phyloP scores from a whole-genome alignment of 2,888 invertebrate genomes.

The Drosophila melanocephala region DNA sequence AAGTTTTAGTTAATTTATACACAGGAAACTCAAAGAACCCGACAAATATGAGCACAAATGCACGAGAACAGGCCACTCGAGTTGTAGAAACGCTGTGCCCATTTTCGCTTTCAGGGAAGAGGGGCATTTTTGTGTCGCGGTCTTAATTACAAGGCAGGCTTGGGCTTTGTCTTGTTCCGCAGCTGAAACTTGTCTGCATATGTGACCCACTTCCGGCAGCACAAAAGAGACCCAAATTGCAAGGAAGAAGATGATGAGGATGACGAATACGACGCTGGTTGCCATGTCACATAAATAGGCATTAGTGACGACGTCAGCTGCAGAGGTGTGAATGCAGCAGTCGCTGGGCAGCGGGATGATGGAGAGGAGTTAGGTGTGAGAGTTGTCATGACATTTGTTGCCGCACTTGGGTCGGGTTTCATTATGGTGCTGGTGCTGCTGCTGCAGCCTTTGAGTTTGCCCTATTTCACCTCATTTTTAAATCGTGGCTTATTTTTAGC shows the following conservation, averaged over 20 bases:
- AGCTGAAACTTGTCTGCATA: constrained; percentile 53
- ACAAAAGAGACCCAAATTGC: constrained; percentile 71
- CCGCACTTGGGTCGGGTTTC: constrained; percentile 42
- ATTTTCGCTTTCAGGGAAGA: constrained; percentile 32
- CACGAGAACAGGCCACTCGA: constrained; percentile 52
- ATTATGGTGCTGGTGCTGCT: constrained; percentile 61
- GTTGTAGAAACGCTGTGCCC: constrained; percentile 67
- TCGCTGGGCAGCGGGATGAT: neutral
- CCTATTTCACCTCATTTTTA: constrained; percentile 72
- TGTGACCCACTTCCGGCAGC: constrained; percentile 78
- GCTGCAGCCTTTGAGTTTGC: constrained; percentile 59
- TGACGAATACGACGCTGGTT: constrained; percentile 27
- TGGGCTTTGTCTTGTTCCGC: constrained; percentile 64
- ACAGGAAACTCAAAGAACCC: constrained; percentile 9
- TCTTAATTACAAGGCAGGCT: constrained; percentile 70
- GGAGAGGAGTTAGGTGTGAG: constrained; percentile 27
- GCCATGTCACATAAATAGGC: constrained; percentile 66
- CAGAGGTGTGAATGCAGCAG: constrained; percentile 67
- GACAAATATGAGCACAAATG: constrained; percentile 35
- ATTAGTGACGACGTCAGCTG: constrained; percentile 40
- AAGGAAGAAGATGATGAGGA: constrained; percentile 41
- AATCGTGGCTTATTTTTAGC: constrained; percentile 85
- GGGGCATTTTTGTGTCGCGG: constrained; percentile 41
- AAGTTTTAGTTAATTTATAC: constrained; percentile 56
- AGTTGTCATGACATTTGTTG: constrained; percentile 78